These are phyloP conservation scores for Oeneis ivallda DNA, from an alignment of 2,888 invertebrate genomes.

Conservation along the genomic window DNA sequence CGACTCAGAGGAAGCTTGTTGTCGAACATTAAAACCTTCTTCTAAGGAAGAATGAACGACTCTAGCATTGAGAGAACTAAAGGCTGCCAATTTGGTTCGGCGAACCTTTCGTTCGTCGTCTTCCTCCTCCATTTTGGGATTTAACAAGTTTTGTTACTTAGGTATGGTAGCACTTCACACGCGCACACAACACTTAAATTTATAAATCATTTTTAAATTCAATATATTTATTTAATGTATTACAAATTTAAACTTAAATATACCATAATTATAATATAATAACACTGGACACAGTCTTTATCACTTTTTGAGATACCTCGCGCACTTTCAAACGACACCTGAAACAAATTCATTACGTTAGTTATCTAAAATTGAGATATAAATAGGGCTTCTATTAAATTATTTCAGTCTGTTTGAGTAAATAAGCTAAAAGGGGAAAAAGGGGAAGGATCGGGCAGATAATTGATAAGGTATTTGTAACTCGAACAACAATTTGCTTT, in stretches of 20 bases:
- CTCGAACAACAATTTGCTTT: slow-evolving; percentile 46
- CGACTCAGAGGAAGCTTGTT: slow-evolving; percentile 81
- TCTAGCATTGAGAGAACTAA: slow-evolving; percentile 64
- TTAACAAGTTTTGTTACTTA: slow-evolving; percentile 41
- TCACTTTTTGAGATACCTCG: slow-evolving; percentile 75
- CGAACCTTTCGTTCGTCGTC: slow-evolving; percentile 68
- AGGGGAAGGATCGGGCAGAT: slow-evolving; percentile 21
- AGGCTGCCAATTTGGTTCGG: slow-evolving; percentile 65
- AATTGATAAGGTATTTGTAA: slow-evolving; percentile 44
- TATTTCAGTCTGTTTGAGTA: background rate
- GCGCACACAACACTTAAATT: slow-evolving; percentile 62
- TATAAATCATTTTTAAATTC: slow-evolving; percentile 62
- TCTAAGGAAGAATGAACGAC: slow-evolving; percentile 69
- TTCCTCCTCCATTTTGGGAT: slow-evolving; percentile 71
- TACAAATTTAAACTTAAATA: slow-evolving; percentile 59
- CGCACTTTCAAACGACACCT: slow-evolving; percentile 67
- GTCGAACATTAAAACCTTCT: slow-evolving; percentile 57
- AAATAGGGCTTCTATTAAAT: background rate
- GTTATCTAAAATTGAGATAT: slow-evolving; percentile 6
- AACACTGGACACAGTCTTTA: slow-evolving; percentile 81
- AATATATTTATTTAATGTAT: slow-evolving; percentile 68
- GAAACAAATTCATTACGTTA: slow-evolving; percentile 62
- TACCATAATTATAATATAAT: slow-evolving; percentile 67
- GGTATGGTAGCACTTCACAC: slow-evolving; percentile 49
- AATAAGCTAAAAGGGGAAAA: slow-evolving; percentile 1